Conservation (phyloP, 2,888 invertebrate genomes). For the Nesidiocoris tenuis region DNA sequence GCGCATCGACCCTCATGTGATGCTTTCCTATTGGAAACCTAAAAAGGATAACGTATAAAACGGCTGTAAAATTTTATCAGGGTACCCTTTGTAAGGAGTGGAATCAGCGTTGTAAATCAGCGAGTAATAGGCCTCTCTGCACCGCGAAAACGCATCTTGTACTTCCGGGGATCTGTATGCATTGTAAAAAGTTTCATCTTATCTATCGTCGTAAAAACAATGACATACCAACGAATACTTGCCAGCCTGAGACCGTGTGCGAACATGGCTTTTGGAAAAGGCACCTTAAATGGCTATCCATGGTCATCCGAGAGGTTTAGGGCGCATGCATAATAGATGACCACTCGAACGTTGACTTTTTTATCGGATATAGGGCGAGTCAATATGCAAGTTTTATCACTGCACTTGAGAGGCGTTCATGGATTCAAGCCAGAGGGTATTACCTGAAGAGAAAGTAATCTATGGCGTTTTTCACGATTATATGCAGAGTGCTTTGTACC, state of each 20-base stretch:
- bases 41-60: conserved; percentile 29
- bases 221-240: background rate
- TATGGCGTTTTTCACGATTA: too few species aligned
- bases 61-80: conserved; percentile 33
- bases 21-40: conserved; percentile 23
- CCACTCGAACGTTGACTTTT: background rate
- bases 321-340: background rate
- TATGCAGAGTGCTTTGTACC: too few species aligned
- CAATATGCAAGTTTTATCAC: too few species aligned
- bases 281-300: background rate
- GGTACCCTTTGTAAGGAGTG: background rate
- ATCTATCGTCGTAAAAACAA: background rate
- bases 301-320: background rate
- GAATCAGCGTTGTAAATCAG: conserved; percentile 36
- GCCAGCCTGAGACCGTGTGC: background rate
- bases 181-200: background rate
- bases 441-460: too few species aligned
- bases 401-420: too few species aligned
- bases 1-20: conserved; percentile 15
- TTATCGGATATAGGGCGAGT: too few species aligned
- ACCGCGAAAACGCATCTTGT: background rate
- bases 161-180: background rate
- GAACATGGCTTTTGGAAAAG: background rate
- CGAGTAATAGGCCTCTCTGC: conserved; percentile 12
- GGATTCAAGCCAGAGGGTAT: too few species aligned